These are phyloP conservation scores for Anhinga anhinga DNA, from an alignment of 2,113 vertebrate genomes.

Conservation along the genomic window DNA sequence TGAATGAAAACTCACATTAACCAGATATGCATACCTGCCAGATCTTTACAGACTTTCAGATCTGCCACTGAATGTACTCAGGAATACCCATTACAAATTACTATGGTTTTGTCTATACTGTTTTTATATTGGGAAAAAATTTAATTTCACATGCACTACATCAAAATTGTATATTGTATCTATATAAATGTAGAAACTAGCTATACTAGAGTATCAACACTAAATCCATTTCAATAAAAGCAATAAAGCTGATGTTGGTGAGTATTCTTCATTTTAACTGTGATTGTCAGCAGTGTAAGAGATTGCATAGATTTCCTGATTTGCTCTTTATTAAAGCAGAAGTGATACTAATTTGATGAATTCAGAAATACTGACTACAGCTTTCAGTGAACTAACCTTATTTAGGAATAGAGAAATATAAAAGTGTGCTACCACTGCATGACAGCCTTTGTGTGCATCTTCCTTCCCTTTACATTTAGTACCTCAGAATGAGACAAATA, in stretches of 20 bases:
- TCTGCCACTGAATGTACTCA: not conserved
- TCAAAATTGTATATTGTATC: no score
- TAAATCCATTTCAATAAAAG: not conserved
- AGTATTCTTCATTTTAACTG: not conserved
- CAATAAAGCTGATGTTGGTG: not conserved
- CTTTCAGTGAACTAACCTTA: not conserved
- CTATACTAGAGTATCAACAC: not conserved
- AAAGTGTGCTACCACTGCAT: not conserved
- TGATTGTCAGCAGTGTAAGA: not conserved
- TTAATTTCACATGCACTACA: not conserved
- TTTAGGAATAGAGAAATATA: not conserved
- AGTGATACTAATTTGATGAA: not conserved
- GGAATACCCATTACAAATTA: not conserved
- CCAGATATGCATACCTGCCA: not conserved
- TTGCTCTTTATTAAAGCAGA: constrained; percentile 9
- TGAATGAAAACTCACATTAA: not conserved
- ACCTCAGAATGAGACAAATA: not conserved
- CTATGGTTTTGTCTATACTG: not conserved
- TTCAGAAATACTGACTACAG: not conserved
- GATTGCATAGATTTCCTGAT: not conserved
- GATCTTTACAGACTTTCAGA: not conserved
- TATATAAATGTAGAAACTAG: not conserved
- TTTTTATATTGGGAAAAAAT: not conserved
- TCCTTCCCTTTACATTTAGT: not conserved
- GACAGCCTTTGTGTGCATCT: not conserved